Evolutionary conservation across 2,888 invertebrate species (phyloP).

Genomic region (Zaprionus obscuricornis): DNA sequence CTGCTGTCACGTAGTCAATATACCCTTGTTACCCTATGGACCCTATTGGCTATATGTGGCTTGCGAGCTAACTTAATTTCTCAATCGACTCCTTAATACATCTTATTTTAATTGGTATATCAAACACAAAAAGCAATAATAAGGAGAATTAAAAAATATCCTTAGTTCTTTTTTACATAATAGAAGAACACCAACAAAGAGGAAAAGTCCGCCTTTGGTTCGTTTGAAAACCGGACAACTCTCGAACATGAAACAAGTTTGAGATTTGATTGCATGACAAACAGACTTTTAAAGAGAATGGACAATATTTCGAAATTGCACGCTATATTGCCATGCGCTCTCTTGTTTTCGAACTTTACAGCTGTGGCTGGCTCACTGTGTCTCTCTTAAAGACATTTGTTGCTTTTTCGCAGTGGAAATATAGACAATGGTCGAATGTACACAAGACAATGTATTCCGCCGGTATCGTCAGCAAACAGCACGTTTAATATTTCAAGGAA

Average conservation of each 20-base stretch:
- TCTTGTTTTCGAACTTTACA: not conserved
- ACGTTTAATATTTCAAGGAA: constrained; percentile 42
- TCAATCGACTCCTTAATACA: too few species aligned
- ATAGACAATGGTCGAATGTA: too few species aligned
- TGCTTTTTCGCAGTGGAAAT: constrained; percentile 52
- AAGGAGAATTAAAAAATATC: too few species aligned
- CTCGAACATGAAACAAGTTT: constrained; percentile 60
- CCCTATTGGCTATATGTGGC: too few species aligned
- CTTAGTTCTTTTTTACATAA: constrained; percentile 24
- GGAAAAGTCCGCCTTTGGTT: constrained; percentile 69
- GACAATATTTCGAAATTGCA: constrained; percentile 33
- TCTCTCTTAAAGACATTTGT: constrained; percentile 60
- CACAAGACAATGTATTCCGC: too few species aligned
- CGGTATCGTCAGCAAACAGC: not conserved
- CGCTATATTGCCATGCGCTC: not conserved
- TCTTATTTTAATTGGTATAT: too few species aligned
- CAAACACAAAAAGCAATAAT: too few species aligned
- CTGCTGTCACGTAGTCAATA: too few species aligned
- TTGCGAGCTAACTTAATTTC: too few species aligned
- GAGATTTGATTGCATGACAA: constrained; percentile 36
- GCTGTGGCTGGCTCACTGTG: not conserved
- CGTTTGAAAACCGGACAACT: constrained; percentile 41
- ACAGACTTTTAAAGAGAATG: constrained; percentile 30
- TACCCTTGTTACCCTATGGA: too few species aligned
- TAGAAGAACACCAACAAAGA: constrained; percentile 50